Conservation (phyloP, 2,113 vertebrate genomes). For the Hypanus sabinus region DNA sequence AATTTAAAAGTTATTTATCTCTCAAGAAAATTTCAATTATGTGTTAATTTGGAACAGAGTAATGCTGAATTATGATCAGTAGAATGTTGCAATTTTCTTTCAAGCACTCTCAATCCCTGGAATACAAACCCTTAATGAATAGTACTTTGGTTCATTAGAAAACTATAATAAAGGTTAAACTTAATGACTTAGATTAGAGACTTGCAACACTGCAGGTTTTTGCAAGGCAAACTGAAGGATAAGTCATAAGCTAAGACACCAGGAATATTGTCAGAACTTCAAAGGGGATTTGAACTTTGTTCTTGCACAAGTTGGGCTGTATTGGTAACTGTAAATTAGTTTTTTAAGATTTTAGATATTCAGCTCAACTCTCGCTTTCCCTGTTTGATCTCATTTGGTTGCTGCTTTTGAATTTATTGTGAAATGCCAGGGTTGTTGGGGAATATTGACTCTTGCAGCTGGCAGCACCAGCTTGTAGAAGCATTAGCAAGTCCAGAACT, state of each 20-base stretch:
- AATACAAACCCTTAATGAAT: background rate
- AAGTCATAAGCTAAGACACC: background rate
- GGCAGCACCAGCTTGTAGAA: background rate
- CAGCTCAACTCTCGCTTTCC: background rate
- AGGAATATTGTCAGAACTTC: background rate
- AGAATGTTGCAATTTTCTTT: background rate
- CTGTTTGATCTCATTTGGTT: background rate
- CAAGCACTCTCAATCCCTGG: background rate
- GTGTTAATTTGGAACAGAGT: background rate
- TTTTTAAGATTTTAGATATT: background rate
- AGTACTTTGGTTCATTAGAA: slow-evolving; percentile 4
- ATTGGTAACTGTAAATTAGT: background rate
- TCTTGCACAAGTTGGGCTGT: background rate
- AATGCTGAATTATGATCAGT: background rate
- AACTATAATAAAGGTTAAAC: slow-evolving; percentile 6
- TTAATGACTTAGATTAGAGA: background rate
- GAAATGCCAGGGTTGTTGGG: background rate
- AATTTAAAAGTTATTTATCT: background rate
- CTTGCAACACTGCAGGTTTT: background rate
- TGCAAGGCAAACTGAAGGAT: background rate
- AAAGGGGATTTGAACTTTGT: slow-evolving; percentile 17
- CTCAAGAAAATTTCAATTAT: background rate
- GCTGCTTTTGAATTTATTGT: background rate
- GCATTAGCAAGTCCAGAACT: background rate
- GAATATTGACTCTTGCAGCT: background rate